phyloP scores from a whole-genome alignment of 2,797 vertebrate genomes.

The Cetoscarus ocellatus region DNA sequence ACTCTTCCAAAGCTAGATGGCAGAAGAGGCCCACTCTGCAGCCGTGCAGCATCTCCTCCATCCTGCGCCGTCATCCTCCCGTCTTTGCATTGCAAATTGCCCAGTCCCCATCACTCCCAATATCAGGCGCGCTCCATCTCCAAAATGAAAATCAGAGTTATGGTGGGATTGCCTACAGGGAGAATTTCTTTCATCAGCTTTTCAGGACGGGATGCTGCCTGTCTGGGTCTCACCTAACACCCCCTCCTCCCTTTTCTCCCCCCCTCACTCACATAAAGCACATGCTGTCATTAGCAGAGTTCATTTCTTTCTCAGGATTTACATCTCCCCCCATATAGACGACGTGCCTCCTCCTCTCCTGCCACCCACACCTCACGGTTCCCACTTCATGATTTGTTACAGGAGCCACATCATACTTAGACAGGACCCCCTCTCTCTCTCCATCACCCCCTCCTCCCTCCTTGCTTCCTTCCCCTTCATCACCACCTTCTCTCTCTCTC shows the following conservation, averaged over 20 bases:
- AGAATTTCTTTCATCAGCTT: constrained; percentile 71
- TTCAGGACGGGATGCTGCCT: constrained; percentile 47
- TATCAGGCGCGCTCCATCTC: constrained; percentile 70
- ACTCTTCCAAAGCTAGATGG: constrained; percentile 84
- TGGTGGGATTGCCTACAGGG: constrained; percentile 66
- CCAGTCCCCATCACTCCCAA: constrained; percentile 68
- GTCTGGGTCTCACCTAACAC: constrained; percentile 43
- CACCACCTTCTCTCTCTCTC: constrained; percentile 24
- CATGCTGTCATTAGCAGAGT: constrained; percentile 63
- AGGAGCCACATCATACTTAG: constrained; percentile 65
- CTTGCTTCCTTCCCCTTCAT: neutral
- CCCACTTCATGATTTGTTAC: constrained; percentile 73
- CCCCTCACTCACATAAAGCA: constrained; percentile 23
- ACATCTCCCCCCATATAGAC: constrained; percentile 52
- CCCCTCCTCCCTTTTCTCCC: neutral
- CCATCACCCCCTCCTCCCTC: neutral
- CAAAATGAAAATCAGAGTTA: constrained; percentile 73
- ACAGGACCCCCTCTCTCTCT: constrained; percentile 60
- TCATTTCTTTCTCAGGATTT: constrained; percentile 59
- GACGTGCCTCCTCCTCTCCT: constrained; percentile 6
- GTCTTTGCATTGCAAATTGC: constrained; percentile 78
- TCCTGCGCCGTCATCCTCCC: constrained; percentile 71
- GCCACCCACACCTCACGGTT: constrained; percentile 58
- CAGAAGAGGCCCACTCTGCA: constrained; percentile 84
- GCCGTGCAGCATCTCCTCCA: constrained; percentile 35